Percentiles rank a stretch among this genome's conserved stretches.
phyloP scores from a whole-genome alignment of 2,797 vertebrate genomes.

The Taenioides sp. region DNA sequence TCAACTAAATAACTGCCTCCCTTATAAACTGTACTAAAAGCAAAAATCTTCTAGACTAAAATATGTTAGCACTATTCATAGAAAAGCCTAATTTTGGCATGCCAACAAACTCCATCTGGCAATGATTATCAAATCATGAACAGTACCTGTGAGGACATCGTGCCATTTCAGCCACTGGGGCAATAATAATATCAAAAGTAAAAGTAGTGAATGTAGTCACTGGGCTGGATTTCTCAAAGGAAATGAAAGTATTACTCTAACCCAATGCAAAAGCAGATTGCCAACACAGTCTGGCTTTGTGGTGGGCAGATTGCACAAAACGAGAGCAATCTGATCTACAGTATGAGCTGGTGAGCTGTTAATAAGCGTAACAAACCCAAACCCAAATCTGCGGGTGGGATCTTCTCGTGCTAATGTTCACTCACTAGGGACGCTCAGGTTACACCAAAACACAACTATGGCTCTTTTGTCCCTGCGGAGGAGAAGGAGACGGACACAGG shows the following conservation, averaged over 20 bases:
- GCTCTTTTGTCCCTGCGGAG: constrained; percentile 16
- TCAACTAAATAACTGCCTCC: too few species aligned
- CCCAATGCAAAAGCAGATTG: not conserved
- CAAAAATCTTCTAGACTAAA: not conserved
- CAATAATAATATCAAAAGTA: constrained; percentile 4
- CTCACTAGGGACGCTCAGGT: constrained; percentile 8
- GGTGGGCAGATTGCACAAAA: constrained; percentile 7
- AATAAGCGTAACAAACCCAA: constrained; percentile 12
- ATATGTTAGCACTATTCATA: not conserved
- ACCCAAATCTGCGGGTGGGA: constrained; percentile 5
- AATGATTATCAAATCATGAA: not conserved
- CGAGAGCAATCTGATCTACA: constrained; percentile 8
- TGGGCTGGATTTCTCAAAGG: constrained; percentile 11
- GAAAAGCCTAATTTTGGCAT: not conserved
- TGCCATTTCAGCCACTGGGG: not conserved
- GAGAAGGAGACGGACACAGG: constrained; percentile 15
- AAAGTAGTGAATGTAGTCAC: not conserved
- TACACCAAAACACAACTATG: constrained; percentile 15
- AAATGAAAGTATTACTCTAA: not conserved
- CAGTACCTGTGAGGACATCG: constrained; percentile 7
- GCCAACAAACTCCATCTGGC: constrained; percentile 1
- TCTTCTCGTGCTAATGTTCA: constrained; percentile 6
- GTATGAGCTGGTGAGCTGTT: constrained; percentile 13
- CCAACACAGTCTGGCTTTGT: constrained; percentile 7
- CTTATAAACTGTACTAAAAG: not conserved